Percentiles rank a stretch among this genome's conserved stretches.
These are phyloP conservation scores for Albula glossodonta DNA, from an alignment of 2,113 vertebrate species.

Conservation along the genomic window DNA sequence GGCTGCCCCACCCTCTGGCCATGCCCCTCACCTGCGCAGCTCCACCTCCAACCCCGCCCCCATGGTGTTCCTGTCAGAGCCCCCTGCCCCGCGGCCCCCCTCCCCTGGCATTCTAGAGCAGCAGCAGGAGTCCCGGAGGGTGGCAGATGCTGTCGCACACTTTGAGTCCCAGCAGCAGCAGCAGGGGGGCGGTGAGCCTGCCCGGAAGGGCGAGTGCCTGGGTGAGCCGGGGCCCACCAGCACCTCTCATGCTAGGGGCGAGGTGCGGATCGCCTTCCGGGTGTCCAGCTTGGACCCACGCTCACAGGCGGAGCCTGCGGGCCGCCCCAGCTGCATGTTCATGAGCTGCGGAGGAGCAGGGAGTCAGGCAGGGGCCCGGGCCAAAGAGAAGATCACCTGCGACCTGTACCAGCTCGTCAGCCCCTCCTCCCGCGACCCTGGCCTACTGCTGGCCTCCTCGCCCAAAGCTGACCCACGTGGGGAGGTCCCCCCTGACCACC, in stretches of 20 bases:
- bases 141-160: constrained; percentile 87
- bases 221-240: constrained; percentile 27
- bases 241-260: constrained; percentile 65
- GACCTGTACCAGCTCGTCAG: constrained; percentile 93
- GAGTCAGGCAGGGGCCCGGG: constrained; percentile 63
- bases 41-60: constrained; percentile 57
- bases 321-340: constrained; percentile 75
- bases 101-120: constrained; percentile 42
- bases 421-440: constrained; percentile 77
- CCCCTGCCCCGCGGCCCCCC: constrained; percentile 34
- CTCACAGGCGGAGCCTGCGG: constrained; percentile 64
- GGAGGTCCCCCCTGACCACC: constrained; percentile 58
- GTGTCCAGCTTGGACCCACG: constrained; percentile 82
- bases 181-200: constrained; percentile 30
- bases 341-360: constrained; percentile 75
- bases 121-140: constrained; percentile 73
- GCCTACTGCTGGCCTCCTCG: constrained; percentile 74
- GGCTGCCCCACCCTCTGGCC: constrained; percentile 45
- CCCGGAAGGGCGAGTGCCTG: constrained; percentile 39
- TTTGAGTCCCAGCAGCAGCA: constrained; percentile 81
- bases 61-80: constrained; percentile 75
- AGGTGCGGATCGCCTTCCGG: constrained; percentile 89
- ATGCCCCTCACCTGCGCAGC: constrained; percentile 57
- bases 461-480: constrained; percentile 63
- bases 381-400: constrained; percentile 94